Base-by-base conservation (phyloP, 1,140 invertebrate genomes). In the Trichonephila clavipes region DNA sequence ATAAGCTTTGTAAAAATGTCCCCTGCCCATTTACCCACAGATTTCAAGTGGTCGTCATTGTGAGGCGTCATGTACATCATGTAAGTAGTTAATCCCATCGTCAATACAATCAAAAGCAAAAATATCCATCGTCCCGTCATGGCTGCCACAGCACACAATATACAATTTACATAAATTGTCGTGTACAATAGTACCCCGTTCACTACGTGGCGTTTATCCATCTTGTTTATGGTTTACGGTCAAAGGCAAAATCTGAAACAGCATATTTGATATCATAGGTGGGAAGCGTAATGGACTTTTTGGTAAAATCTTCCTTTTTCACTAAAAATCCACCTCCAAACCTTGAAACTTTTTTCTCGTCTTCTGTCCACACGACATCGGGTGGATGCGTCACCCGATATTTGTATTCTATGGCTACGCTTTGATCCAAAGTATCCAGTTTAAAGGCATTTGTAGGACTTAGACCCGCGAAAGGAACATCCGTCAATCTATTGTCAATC, bases 151-250 rank as follows among this genome's bases (percentile, higher is more conserved):
- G 28, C 61, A 21, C n/a, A 40, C 1, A 88, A 28, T 1, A 88
- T 7, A 14, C 59, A 28, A 64, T 88, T 88, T 8, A 88, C 64
- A 28, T 88, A 88, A n/a, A 72, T 14, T 8, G 88, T 51, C 2
- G 88, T 58, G 21, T 89, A 89, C 51, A 89, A 89, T 18, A 89
- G 51, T n/a, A 89, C 66, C 12, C 88, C 88, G 24, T 89, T 64
- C 6, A 34, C 88, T 10, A 72, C 88, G 21, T 89, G 18, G 4
- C 24, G 40, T 58, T 89, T 8, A 16, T 19, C 58, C 88, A 28
- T 28, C 28, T 34, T 34, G 8, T 72, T 61, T 87, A 6, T 18
- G 18, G 34, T 14, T 44, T 58, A 2, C 19, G 2, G 8, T 7
- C 21, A n/a, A 3, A 16, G 44, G 44, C 16, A n/a, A 88, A 88